Evolutionary conservation across 2,113 vertebrate genomes (phyloP), one percentile per base, ranked within the genome.

Genomic region (Spilogale gracilis): DNA sequence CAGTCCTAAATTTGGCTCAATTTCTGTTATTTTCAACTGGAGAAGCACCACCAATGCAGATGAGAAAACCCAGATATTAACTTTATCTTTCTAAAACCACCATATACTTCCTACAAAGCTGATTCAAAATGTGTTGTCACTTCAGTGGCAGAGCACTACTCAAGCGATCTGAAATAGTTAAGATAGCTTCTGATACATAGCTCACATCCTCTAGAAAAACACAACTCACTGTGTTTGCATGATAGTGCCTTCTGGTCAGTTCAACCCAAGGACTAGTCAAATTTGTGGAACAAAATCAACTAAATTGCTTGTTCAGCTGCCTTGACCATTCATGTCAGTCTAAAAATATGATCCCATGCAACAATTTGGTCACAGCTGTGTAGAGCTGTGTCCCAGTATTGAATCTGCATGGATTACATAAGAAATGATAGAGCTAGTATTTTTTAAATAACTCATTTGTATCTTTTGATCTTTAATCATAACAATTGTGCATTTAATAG

Each of bases 301-400:
- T 88, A 87, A 95, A 92, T 92, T 92, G 87, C 92, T 63, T 67
- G 12, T 87, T 91, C 32, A 38, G n/a, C 23, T 95, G 94, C 92
- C 94, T 97, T 30, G 27, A 83, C 16, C 8, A 14, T 38, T 94
- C 83, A 58, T 10, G 38, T 94, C 96, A 96, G 4, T 84, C 50
- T 92, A 13, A 69, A 81, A 83, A 50, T 56, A 58, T 50, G 50
- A 74, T 25, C 17, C 52, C 25, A 9, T 9, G 23, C 10, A 86
- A 32, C 12, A 67, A 4, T 85, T n/a, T 30, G 56, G 21, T 79
- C 79, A 78, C 12, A 69, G 61, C 43, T 80, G 9, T 73, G 3
- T 2, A 56, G 6, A 96, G 30, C 18, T 6, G 3, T 4, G 6
- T 50, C 52, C 23, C 3, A 27, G n/a, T 2, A 43, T 50, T 73